Base-by-base conservation (phyloP, 1,140 invertebrate genomes). In the Drosophila pachea region DNA sequence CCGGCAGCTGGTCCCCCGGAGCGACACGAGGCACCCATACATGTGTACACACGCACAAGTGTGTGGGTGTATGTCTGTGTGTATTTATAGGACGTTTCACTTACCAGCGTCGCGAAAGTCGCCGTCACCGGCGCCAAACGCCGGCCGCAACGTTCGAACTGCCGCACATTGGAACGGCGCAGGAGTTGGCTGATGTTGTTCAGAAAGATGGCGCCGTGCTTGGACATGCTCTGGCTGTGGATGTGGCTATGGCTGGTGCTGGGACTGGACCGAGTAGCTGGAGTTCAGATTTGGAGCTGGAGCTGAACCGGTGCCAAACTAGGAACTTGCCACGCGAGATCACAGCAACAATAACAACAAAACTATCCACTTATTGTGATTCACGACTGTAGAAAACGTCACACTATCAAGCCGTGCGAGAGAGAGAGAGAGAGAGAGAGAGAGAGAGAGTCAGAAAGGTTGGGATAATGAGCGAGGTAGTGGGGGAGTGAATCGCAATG, bases 181-280 rank as follows among this genome's bases (percentile, higher is more conserved):
- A 89, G 64, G 54, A 89, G 61, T 63, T 84, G 68, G 52, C 78
- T 74, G 38, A 86, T 63, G 73, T 67, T 78, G 65, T 74, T 83
- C n/a, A 83, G 65, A 50, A 81, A 70, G 63, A 76, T 53, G 54
- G 68, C 68, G 67, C 74, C 79, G 71, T 67, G 71, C 71, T 78
- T 79, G 66, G 81, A 79, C 79, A 84, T 84, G 47, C 29, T 76
- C 36, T 40, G 12, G 35, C 29, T 7, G 32, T 7, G 16, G 7
- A 32, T 38, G 35, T n/a, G 45, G 14, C 40, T 55, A 31, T 4
- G 7, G 38, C n/a, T 47, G 40, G 9, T 16, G 16, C 42, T 38
- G 43, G 11, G 48, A 9, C 52, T 56, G 42, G 22, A 22, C 22
- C 22, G 22, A 22, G 22, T 3, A 22, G 22, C 22, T 22, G 22